Conservation (phyloP, 1,140 invertebrate species). For the Trissolcus basalis region DNA sequence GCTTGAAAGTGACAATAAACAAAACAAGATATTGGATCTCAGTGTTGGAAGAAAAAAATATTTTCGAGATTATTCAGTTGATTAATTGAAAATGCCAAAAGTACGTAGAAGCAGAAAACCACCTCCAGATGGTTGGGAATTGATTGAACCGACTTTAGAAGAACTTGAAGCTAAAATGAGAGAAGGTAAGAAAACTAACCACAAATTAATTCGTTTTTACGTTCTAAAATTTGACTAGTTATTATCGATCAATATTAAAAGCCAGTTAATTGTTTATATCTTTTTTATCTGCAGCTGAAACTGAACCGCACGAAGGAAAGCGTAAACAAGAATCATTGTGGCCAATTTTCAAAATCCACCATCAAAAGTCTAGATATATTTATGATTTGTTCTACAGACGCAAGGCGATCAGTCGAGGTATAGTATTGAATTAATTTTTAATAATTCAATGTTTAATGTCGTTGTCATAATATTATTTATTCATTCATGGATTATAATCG, state of each 20-base stretch:
- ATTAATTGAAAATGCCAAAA: too few relatives aligned
- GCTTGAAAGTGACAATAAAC: too few relatives aligned
- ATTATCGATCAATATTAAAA: too few relatives aligned
- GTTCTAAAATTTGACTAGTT: too few relatives aligned
- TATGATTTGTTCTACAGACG: slow-evolving; percentile 96
- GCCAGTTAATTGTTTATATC: too few relatives aligned
- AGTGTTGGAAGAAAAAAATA: too few relatives aligned
- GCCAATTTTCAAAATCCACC: slow-evolving; percentile 99
- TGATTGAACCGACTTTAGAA: slow-evolving; percentile 98
- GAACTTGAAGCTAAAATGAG: slow-evolving; percentile 99
- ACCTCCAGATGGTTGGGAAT: slow-evolving; percentile 99
- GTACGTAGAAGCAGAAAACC: slow-evolving; percentile 79
- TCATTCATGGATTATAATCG: too few relatives aligned
- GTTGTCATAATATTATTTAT: too few relatives aligned
- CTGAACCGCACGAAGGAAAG: slow-evolving; percentile 99
- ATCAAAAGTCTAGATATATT: slow-evolving; percentile 98
- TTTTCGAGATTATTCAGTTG: too few relatives aligned
- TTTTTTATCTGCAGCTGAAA: slow-evolving; percentile 91
- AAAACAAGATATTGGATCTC: too few relatives aligned
- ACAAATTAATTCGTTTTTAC: too few relatives aligned
- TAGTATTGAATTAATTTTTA: not conserved
- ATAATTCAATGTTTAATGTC: too few relatives aligned
- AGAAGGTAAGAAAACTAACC: slow-evolving; percentile 89
- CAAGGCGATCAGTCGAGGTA: slow-evolving; percentile 95
- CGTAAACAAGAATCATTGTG: slow-evolving; percentile 98